These are phyloP conservation scores for Acanthoscelides obtectus DNA, from an alignment of 2,888 invertebrate genomes.

Conservation along the genomic window DNA sequence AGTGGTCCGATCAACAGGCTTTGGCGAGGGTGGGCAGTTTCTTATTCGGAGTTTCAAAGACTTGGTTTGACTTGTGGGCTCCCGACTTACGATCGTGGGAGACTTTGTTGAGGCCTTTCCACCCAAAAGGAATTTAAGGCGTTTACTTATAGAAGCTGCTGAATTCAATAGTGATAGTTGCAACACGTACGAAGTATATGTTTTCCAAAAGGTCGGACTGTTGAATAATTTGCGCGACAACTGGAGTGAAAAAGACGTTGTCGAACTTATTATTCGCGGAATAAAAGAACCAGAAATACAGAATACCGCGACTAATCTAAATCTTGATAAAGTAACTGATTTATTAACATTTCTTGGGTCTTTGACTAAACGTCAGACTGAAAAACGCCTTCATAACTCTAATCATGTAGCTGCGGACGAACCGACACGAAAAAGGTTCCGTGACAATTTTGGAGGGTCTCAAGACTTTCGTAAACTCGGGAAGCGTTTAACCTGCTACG, in stretches of 20 bases:
- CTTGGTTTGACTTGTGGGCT: slow-evolving; percentile 19
- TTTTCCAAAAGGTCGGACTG: slow-evolving; percentile 20
- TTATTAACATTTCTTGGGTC: slow-evolving; percentile 18
- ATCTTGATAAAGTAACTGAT: slow-evolving; percentile 19
- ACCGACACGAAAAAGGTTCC: not conserved
- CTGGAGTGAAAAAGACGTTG: slow-evolving; percentile 23
- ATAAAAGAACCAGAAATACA: slow-evolving; percentile 19
- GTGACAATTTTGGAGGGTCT: not conserved
- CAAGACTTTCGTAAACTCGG: not conserved
- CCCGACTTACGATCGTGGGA: slow-evolving; percentile 20
- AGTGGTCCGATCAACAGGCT: slow-evolving; percentile 16
- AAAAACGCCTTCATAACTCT: not conserved
- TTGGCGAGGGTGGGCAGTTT: slow-evolving; percentile 15
- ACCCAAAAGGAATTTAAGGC: slow-evolving; percentile 24
- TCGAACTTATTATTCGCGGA: slow-evolving; percentile 23
- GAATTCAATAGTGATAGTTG: too few relatives aligned
- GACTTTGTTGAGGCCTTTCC: slow-evolving; percentile 22
- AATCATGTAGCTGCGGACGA: not conserved
- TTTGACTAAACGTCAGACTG: slow-evolving; percentile 4
- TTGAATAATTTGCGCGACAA: slow-evolving; percentile 22
- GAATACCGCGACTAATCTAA: slow-evolving; percentile 10
- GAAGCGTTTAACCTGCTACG: not conserved
- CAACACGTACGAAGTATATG: slow-evolving; percentile 22
- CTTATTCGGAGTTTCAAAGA: slow-evolving; percentile 12
- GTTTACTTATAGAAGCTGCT: too few relatives aligned